Conservation (phyloP, 2,888 invertebrate species). For the Drosophila kanekoi region DNA sequence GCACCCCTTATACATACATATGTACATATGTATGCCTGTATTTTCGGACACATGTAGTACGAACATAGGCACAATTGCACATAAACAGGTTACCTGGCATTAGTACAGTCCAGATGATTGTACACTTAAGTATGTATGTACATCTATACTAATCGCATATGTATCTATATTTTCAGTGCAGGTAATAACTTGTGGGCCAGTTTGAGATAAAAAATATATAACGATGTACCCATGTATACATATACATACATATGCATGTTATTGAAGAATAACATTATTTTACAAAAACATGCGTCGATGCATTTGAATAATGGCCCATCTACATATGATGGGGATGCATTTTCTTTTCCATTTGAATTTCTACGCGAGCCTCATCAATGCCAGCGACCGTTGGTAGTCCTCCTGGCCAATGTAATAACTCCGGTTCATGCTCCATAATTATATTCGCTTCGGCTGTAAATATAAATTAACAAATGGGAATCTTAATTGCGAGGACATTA, state of each 20-base stretch:
- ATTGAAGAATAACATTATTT: not conserved
- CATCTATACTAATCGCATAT: not conserved
- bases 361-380: conserved; percentile 89
- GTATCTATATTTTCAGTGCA: no score
- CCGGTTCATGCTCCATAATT: conserved; percentile 90
- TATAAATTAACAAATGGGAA: not conserved
- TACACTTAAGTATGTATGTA: not conserved
- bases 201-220: no score
- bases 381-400: conserved; percentile 91
- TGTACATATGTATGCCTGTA: no score
- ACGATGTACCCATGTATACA: not conserved
- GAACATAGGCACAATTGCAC: no score
- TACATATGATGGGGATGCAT: conserved; percentile 87
- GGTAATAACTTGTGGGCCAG: no score
- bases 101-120: no score
- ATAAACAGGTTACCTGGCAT: no score
- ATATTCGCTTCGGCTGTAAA: conserved; percentile 90
- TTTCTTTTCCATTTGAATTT: conserved; percentile 88
- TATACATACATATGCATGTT: no score
- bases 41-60: no score
- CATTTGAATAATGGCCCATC: conserved; percentile 17
- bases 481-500: not conserved
- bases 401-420: conserved; percentile 89
- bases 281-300: not conserved
- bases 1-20: no score